Percentiles rank a stretch among this genome's conserved stretches.
phyloP scores from a whole-genome alignment of 2,797 vertebrate genomes.

The Rhadinocentrus ornatus region DNA sequence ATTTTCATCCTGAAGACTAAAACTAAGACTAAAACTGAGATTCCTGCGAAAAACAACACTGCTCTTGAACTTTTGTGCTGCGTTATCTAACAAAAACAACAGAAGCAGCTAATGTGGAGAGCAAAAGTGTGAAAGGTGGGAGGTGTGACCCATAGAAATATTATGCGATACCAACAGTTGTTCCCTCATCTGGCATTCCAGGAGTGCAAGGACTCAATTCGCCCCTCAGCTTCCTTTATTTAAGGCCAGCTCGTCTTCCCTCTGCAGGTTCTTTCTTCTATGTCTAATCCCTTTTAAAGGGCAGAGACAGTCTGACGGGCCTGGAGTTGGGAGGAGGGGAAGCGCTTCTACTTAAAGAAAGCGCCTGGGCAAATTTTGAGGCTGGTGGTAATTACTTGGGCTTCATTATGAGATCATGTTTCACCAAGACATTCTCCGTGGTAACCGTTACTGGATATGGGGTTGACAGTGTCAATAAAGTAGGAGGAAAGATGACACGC shows the following conservation, averaged over 20 bases:
- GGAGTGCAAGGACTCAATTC: conserved; percentile 2
- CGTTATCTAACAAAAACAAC: conserved; percentile 11
- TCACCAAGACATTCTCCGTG: conserved; percentile 69
- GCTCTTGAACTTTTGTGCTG: conserved; percentile 38
- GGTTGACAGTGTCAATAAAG: conserved; percentile 78
- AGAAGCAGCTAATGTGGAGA: not conserved
- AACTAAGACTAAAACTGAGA: no score
- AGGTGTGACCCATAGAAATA: conserved; percentile 4
- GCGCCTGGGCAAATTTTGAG: conserved; percentile 69
- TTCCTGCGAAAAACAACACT: no score
- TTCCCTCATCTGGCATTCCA: conserved; percentile 13
- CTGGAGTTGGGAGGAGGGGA: conserved; percentile 34
- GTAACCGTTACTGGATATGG: conserved; percentile 76
- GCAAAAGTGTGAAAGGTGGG: conserved; percentile 1
- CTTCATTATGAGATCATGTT: conserved; percentile 82
- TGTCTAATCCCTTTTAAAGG: conserved; percentile 69
- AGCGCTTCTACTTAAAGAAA: conserved; percentile 72
- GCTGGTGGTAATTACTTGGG: conserved; percentile 77
- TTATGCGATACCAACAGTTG: conserved; percentile 8
- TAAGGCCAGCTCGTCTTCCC: conserved; percentile 39
- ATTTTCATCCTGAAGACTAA: no score
- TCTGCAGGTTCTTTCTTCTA: conserved; percentile 60
- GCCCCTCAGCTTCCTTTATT: conserved; percentile 40
- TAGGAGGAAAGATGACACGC: conserved; percentile 72
- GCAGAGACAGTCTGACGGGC: conserved; percentile 68